These are phyloP conservation scores for Beris chalybata DNA, from an alignment of 2,888 invertebrate genomes.

Conservation along the genomic window DNA sequence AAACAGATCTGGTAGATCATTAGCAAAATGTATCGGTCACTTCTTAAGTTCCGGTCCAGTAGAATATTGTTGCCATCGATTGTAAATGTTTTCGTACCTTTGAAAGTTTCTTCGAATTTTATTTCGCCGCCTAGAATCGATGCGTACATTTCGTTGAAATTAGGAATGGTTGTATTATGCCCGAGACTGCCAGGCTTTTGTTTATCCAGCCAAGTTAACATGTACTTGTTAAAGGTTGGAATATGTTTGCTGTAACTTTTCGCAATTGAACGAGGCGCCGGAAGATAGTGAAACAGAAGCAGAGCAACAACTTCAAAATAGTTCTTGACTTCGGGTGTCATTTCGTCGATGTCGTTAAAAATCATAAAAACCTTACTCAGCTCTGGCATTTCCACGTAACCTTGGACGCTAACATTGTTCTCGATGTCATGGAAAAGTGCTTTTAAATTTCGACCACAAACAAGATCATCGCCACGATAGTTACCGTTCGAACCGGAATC, in stretches of 20 bases:
- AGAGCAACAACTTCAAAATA: slow-evolving; percentile 56
- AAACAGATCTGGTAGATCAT: slow-evolving; percentile 50
- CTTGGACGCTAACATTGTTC: slow-evolving; percentile 51
- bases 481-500: background rate
- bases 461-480: background rate
- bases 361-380: slow-evolving; percentile 53
- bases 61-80: slow-evolving; percentile 43
- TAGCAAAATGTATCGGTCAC: slow-evolving; percentile 48
- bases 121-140: slow-evolving; percentile 40
- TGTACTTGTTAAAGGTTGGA: slow-evolving; percentile 42
- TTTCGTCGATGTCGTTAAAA: slow-evolving; percentile 48
- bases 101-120: slow-evolving; percentile 43
- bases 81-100: slow-evolving; percentile 37
- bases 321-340: slow-evolving; percentile 46
- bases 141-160: slow-evolving; percentile 43
- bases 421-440: slow-evolving; percentile 55
- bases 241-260: slow-evolving; percentile 43
- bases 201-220: slow-evolving; percentile 44
- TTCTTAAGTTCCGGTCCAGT: slow-evolving; percentile 44
- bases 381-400: slow-evolving; percentile 49
- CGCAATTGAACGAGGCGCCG: slow-evolving; percentile 45
- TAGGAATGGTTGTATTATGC: slow-evolving; percentile 41
- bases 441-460: slow-evolving; percentile 36
- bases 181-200: slow-evolving; percentile 33
- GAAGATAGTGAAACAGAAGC: slow-evolving; percentile 51